A percentile compares a stretch with the other conserved stretches of the same genome.
These are phyloP conservation scores for Boloria euphrosyne DNA, from an alignment of 2,888 invertebrate genomes.

Conservation along the genomic window DNA sequence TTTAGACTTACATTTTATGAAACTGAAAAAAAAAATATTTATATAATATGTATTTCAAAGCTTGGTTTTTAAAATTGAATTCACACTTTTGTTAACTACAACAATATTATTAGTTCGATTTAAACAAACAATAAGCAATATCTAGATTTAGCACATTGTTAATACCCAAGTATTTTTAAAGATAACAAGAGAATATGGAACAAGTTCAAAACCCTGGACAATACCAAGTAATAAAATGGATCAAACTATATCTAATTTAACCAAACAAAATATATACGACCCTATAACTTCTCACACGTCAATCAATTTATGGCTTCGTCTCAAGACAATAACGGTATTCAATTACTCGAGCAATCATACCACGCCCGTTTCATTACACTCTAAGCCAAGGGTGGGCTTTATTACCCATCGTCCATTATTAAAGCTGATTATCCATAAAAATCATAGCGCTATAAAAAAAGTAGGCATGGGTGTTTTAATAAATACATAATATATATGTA, in stretches of 20 bases:
- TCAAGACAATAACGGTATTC: conserved; percentile 39
- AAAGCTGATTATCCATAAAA: conserved; percentile 16
- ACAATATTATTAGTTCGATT: too few species aligned
- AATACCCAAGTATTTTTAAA: too few species aligned
- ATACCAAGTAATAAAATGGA: not conserved
- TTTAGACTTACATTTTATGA: too few species aligned
- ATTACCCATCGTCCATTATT: conserved; percentile 15
- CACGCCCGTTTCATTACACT: conserved; percentile 38
- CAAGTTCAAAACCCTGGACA: not conserved
- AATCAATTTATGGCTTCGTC: conserved; percentile 40
- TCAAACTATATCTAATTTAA: not conserved
- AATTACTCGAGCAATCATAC: conserved; percentile 39
- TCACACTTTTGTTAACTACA: too few species aligned
- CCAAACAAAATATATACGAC: conserved; percentile 13
- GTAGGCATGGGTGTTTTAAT: conserved; percentile 6
- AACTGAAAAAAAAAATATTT: too few species aligned
- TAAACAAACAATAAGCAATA: too few species aligned
- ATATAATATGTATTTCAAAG: too few species aligned
- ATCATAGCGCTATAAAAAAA: conserved; percentile 15
- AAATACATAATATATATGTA: too few species aligned
- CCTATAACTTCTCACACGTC: conserved; percentile 13
- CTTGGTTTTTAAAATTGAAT: too few species aligned
- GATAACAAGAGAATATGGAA: too few species aligned
- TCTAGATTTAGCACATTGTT: too few species aligned
- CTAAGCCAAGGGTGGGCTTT: conserved; percentile 29